phyloP scores from a whole-genome alignment of 1,140 invertebrate genomes.

The Panulirus ornatus region DNA sequence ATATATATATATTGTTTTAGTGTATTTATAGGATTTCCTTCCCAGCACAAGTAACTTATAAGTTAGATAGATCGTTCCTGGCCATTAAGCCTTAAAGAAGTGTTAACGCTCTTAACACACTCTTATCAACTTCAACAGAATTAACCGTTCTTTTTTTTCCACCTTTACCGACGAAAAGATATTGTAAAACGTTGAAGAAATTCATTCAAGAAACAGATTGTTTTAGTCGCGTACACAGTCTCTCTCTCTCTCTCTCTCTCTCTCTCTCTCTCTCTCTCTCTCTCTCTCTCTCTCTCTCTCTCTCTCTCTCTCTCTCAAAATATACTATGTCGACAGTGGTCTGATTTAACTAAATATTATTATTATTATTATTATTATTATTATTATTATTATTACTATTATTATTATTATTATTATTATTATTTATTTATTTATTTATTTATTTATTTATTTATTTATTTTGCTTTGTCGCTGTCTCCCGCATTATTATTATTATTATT shows the following conservation, averaged over 20 bases:
- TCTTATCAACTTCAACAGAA: too few species aligned
- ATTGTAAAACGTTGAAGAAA: too few species aligned
- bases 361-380: background rate
- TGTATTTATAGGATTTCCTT: too few species aligned
- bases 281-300: constrained; percentile 28
- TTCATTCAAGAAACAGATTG: too few species aligned
- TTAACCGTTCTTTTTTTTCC: too few species aligned
- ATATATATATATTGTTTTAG: too few species aligned
- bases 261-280: constrained; percentile 15
- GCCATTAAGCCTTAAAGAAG: too few species aligned
- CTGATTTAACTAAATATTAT: background rate
- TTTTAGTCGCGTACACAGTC: too few species aligned
- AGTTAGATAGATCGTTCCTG: too few species aligned
- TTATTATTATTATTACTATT: background rate
- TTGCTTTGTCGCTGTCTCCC: background rate
- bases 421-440: background rate
- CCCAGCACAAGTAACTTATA: too few species aligned
- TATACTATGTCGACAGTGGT: background rate
- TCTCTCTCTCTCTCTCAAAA: constrained; percentile 5
- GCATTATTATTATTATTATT: background rate
- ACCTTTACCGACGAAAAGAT: too few species aligned
- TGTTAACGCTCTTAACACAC: too few species aligned
- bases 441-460: background rate
- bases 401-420: constrained; percentile 6
- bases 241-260: background rate